These are phyloP conservation scores for Poecilia picta DNA, from an alignment of 2,797 vertebrate species.

Conservation along the genomic window DNA sequence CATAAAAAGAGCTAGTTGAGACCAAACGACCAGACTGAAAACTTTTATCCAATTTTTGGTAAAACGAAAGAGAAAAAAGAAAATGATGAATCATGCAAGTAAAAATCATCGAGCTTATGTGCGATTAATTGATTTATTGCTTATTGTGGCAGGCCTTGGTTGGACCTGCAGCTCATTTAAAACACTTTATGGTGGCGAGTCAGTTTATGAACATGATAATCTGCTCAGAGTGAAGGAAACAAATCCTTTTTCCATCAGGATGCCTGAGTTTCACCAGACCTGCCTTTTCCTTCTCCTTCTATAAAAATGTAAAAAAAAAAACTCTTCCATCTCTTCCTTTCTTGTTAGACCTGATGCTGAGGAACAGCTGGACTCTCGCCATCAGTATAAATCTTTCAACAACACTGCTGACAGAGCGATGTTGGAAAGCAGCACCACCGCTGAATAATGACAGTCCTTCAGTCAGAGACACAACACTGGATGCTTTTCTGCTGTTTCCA, in stretches of 20 bases:
- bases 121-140: too few relatives aligned
- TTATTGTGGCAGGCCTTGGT: too few relatives aligned
- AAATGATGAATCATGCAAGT: too few relatives aligned
- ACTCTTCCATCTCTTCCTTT: neutral
- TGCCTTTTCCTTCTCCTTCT: neutral
- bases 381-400: conserved; percentile 4
- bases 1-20: too few relatives aligned
- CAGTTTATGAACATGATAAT: neutral
- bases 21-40: too few relatives aligned
- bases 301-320: neutral
- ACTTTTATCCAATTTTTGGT: too few relatives aligned
- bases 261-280: neutral
- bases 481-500: neutral
- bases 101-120: too few relatives aligned
- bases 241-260: neutral
- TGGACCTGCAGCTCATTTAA: too few relatives aligned
- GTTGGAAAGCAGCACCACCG: neutral
- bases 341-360: neutral
- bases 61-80: too few relatives aligned
- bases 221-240: neutral
- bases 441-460: conserved; percentile 9
- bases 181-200: neutral
- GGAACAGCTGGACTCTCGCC: conserved; percentile 1
- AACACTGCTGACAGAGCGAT: conserved; percentile 14
- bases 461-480: neutral